Base-by-base conservation (phyloP, 2,888 invertebrate species). In the Odontothrips loti region DNA sequence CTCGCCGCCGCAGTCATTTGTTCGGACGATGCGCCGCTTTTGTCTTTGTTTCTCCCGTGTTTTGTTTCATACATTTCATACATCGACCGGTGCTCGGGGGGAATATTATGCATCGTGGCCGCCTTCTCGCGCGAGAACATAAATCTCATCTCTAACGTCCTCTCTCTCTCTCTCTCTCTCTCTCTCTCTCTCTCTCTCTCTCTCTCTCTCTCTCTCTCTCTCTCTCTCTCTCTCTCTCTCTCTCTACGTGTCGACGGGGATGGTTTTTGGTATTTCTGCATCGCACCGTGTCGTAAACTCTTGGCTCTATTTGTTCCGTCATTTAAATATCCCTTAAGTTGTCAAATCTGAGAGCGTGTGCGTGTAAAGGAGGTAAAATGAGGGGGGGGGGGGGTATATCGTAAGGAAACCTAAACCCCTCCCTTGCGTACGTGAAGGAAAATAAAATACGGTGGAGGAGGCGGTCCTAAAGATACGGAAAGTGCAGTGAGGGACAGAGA, bases 311-410 rank as follows among this genome's bases (percentile, higher is more conserved):
- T 75, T 75, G 68, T 75, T 27, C 20, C 58, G 34, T 75, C 68
- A 27, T 75, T 75, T 75, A 27, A 75, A 27, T 75, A 75, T 75
- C 68, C 68, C 27, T 27, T 27, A 23, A 27, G 68, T 75, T 75
- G 68, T 75, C 68, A 75, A 23, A 75, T 17, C 58, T 15, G 58
- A 1, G 58, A 15, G 58, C 6, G 58, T 20, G 17, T n/a, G n/a
- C n/a, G n/a, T 43, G 34, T 43, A 43, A 43, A 43, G 34, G 34
- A 43, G 34, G 34, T 43, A 43, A n/a, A n/a, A 43, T 43, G 34
- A 43, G 34, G 34, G 6, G 34, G 34, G 2, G 34, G 34, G 34
- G 34, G 34, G 34, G 2, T 43, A 43, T 6, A 43, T 2, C 6
- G 34, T 6, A 6, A 43, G 34, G 34, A 43, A 43, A 43, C 34